Conservation (phyloP, 2,888 invertebrate species). For the Molorchus minor region DNA sequence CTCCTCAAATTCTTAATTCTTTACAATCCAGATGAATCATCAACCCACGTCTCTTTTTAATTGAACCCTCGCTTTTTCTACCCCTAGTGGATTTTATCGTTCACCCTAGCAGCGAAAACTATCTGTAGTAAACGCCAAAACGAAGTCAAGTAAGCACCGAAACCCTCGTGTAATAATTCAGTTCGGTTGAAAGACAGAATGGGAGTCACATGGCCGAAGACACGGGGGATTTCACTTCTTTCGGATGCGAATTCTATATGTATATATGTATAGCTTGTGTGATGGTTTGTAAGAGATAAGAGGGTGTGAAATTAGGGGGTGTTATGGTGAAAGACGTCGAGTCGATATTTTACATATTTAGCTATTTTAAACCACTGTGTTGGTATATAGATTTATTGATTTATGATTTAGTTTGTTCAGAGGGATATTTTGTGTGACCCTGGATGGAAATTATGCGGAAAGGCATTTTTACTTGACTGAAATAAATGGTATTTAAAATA, state of each 20-base stretch:
- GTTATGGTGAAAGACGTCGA: constrained; percentile 7
- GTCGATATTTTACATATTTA: constrained; percentile 9
- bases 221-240: constrained; percentile 26
- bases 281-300: constrained; percentile 35
- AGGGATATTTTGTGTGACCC: too few relatives aligned
- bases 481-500: too few relatives aligned
- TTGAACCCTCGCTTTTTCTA: constrained; percentile 29
- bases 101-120: constrained; percentile 28
- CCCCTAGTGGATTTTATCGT: constrained; percentile 35
- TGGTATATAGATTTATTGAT: too few relatives aligned
- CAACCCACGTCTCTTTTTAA: constrained; percentile 30
- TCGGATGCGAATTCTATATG: constrained; percentile 24
- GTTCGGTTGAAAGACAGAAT: constrained; percentile 36
- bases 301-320: constrained; percentile 28
- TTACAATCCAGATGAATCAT: constrained; percentile 21
- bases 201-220: constrained; percentile 33
- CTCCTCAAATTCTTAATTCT: constrained; percentile 15
- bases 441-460: too few relatives aligned
- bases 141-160: constrained; percentile 29
- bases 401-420: too few relatives aligned
- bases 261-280: constrained; percentile 32
- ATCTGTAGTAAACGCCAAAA: constrained; percentile 22
- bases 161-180: constrained; percentile 38
- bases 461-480: too few relatives aligned
- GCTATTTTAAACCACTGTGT: too few relatives aligned